Conservation (phyloP, 1,140 invertebrate genomes). For the Pogonomyrmex barbatus region DNA sequence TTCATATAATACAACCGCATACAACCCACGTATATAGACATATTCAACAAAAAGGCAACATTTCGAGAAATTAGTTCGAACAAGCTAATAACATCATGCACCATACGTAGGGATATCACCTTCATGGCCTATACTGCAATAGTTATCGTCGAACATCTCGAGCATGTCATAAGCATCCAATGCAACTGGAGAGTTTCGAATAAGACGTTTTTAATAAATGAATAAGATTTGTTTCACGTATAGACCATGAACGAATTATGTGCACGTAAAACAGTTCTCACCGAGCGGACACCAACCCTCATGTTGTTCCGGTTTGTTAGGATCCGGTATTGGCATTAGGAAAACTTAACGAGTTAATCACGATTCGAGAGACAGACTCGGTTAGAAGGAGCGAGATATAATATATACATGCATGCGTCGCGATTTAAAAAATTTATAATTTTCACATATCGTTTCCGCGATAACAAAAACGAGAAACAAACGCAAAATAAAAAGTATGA, state of each 20-base stretch:
- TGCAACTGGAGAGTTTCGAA: neutral
- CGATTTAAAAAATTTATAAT: constrained; percentile 1
- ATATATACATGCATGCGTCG: constrained; percentile 27
- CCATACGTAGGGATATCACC: constrained; percentile 60
- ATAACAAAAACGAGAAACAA: constrained; percentile 19
- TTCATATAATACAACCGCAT: constrained; percentile 49
- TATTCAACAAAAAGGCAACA: constrained; percentile 49
- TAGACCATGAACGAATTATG: constrained; percentile 79
- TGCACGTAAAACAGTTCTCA: constrained; percentile 87
- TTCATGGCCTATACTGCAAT: constrained; percentile 67
- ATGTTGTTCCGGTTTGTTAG: constrained; percentile 94
- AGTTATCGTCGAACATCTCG: neutral
- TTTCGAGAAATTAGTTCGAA: constrained; percentile 52
- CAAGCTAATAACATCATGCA: constrained; percentile 66
- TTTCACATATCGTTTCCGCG: neutral
- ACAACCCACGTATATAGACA: constrained; percentile 56
- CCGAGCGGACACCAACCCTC: constrained; percentile 94
- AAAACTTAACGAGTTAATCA: constrained; percentile 90
- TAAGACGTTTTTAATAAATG: neutral
- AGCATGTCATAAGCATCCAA: neutral
- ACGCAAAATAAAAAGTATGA: constrained; percentile 70
- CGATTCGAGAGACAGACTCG: constrained; percentile 73
- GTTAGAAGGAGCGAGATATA: constrained; percentile 30
- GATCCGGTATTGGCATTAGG: constrained; percentile 91
- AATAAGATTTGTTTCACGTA: constrained; percentile 41